Base-by-base conservation (phyloP, 2,797 vertebrate genomes). In the Diglossa cyanea region DNA sequence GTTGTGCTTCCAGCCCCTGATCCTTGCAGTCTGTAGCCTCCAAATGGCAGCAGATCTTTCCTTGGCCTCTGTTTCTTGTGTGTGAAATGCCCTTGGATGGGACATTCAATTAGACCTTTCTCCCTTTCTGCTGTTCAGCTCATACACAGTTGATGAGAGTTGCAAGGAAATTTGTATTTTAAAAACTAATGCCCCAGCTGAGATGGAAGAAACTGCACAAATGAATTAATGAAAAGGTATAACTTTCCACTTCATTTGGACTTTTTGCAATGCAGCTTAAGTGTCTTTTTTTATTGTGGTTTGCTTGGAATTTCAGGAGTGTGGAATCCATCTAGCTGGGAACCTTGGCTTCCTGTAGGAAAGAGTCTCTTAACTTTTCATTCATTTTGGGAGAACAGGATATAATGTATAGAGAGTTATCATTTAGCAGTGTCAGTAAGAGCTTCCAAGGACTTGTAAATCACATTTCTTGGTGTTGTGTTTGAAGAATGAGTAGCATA, bases 61-160 rank as follows among this genome's bases (percentile, higher is more conserved):
- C 78, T 82, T 74, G 63, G 76, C 94, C 75, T 79, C 63, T 67
- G 62, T 86, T 31, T 39, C 28, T 31, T 48, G 30, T 88, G 77
- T 93, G 79, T 60, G 8, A 80, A 58, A 25, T 85, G 33, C 26
- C 2, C 68, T 72, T 75, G 68, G 53, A 28, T 77, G 83, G 86
- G 72, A 91, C 83, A 74, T 93, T 97, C 73, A 95, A 72, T 88
- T 40, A 87, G 91, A 92, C 39, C 67, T 94, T 88, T 97, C 82
- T 95, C 94, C 91, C 91, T 86, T 96, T 94, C 85, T 92, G 72
- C 94, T 96, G 91, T 97, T 92, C 94, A 97, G 97, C 94, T 93
- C 81, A 1, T 94, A 97, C 48, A 65, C 91, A 92, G 95, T 93
- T 94, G 95, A 94, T 95, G 96, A 97, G 91, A 96, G 26, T 81